Conservation (phyloP, 2,797 vertebrate genomes). For the Heterohyrax brucei region DNA sequence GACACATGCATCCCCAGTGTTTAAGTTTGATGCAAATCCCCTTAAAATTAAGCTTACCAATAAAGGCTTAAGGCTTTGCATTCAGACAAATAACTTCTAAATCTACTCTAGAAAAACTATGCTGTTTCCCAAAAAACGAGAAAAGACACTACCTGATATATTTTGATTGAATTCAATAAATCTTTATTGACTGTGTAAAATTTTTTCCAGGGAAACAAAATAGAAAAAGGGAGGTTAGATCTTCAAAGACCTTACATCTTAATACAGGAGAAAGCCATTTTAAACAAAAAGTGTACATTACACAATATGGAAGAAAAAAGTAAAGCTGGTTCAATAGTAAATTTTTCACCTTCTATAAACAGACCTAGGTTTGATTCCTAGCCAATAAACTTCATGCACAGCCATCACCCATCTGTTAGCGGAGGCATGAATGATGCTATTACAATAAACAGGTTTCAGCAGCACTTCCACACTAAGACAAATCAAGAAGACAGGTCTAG, state of each 20-base stretch:
- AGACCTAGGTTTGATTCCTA: not conserved
- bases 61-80: conserved; percentile 49
- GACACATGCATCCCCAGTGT: not conserved
- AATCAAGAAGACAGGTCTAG: no score
- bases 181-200: conserved; percentile 36
- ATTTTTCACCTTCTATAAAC: not conserved
- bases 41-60: conserved; percentile 16
- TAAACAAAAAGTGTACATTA: not conserved
- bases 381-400: not conserved
- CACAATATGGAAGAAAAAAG: not conserved
- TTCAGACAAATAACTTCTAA: conserved; percentile 56
- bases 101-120: conserved; percentile 65
- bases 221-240: not conserved
- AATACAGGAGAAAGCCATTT: conserved; percentile 2
- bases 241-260: conserved; percentile 35
- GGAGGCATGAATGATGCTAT: not conserved
- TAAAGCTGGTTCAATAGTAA: not conserved
- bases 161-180: conserved; percentile 56
- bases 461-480: no score
- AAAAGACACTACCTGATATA: not conserved
- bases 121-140: not conserved
- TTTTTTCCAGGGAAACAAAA: conserved; percentile 49
- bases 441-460: not conserved
- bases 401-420: not conserved
- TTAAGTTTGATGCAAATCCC: not conserved